A percentile compares a stretch with the other conserved stretches of the same genome.
These are phyloP conservation scores for Erebia aethiops DNA, from an alignment of 2,888 invertebrate genomes.

Conservation along the genomic window DNA sequence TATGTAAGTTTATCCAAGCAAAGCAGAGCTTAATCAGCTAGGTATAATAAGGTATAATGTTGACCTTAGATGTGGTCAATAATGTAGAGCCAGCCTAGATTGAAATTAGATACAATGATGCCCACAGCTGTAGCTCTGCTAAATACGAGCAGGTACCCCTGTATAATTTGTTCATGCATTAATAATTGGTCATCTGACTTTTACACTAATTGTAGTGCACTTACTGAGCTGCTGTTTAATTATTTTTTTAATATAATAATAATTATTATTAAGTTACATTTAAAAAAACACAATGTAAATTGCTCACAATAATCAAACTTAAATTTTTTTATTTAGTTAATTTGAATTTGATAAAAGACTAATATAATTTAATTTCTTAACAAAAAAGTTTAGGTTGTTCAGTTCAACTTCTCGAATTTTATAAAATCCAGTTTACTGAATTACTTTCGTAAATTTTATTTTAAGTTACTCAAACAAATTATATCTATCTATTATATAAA, in stretches of 20 bases:
- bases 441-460: background rate
- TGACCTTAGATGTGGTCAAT: background rate
- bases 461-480: background rate
- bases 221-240: background rate
- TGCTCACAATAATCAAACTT: background rate
- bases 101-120: background rate
- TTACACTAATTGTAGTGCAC: constrained; percentile 1
- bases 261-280: too few relatives aligned
- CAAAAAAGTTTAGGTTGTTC: background rate
- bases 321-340: background rate
- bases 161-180: background rate
- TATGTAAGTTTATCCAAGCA: too few relatives aligned
- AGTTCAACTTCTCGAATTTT: background rate
- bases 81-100: background rate
- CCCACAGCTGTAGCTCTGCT: background rate
- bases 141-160: background rate
- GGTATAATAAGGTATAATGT: background rate
- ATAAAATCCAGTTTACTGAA: background rate
- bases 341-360: background rate
- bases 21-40: too few relatives aligned
- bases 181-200: background rate
- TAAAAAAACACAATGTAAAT: background rate
- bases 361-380: background rate
- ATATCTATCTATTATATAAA: background rate
- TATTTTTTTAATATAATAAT: background rate